phyloP scores from a whole-genome alignment of 1,140 invertebrate genomes.

The Drosophila pseudoobscura region DNA sequence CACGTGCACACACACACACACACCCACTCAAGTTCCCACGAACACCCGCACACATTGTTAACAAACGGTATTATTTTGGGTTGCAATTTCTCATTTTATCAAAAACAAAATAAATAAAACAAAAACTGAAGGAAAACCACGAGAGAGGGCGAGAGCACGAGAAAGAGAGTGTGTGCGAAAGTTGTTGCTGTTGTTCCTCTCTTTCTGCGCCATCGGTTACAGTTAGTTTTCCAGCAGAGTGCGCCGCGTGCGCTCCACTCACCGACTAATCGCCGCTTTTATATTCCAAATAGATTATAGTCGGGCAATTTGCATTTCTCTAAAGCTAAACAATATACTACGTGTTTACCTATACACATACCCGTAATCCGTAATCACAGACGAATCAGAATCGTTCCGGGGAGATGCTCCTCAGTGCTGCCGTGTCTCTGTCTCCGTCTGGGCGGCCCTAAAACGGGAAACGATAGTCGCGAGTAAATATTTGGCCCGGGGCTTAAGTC shows the following conservation, averaged over 20 bases:
- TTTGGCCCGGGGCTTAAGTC: constrained; percentile 11
- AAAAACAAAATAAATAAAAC: constrained; percentile 31
- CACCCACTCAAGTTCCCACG: background rate
- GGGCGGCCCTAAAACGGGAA: constrained; percentile 3
- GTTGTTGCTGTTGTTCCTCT: constrained; percentile 20
- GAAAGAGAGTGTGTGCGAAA: background rate
- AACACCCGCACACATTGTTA: background rate
- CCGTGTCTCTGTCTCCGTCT: constrained; percentile 1
- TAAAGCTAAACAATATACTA: constrained; percentile 12
- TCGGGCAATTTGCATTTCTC: constrained; percentile 24
- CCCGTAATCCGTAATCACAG: constrained; percentile 11
- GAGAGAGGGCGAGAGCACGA: constrained; percentile 6
- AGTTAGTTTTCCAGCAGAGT: constrained; percentile 66
- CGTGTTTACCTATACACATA: no score
- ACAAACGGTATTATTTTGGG: constrained; percentile 64
- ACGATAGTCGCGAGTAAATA: constrained; percentile 19
- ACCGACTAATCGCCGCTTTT: constrained; percentile 40
- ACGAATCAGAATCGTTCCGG: background rate
- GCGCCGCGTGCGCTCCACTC: constrained; percentile 62
- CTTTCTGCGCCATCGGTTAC: constrained; percentile 45
- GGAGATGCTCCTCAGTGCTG: constrained; percentile 17
- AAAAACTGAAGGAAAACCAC: constrained; percentile 20
- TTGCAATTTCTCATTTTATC: constrained; percentile 68
- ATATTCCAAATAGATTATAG: constrained; percentile 34
- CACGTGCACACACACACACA: constrained; percentile 28